These are phyloP conservation scores for Samia ricini DNA, from an alignment of 1,140 invertebrate genomes.

Conservation along the genomic window DNA sequence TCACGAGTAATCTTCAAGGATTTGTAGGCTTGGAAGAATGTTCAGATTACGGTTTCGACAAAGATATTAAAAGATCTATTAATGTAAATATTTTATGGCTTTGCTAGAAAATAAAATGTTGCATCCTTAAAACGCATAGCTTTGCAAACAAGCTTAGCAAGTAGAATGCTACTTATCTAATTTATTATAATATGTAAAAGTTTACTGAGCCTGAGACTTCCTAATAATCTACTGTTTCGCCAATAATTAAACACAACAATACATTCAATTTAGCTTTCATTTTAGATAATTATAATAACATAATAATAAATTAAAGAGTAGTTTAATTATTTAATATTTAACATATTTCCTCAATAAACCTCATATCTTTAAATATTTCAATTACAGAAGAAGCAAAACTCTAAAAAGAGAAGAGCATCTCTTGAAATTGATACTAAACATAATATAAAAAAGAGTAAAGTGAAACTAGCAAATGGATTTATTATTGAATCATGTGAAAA, in stretches of 20 bases:
- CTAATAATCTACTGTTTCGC: no score
- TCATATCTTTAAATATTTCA: not conserved
- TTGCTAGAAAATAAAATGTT: not conserved
- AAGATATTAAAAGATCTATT: constrained; percentile 49
- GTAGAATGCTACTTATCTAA: no score
- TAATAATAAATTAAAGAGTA: no score
- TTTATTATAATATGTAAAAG: no score
- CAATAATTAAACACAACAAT: no score
- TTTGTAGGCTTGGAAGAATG: constrained; percentile 82
- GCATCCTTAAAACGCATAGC: no score
- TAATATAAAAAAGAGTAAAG: constrained; percentile 30
- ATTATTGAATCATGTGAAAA: constrained; percentile 48
- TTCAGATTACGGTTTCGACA: constrained; percentile 77
- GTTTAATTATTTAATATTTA: no score
- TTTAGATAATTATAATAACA: no score
- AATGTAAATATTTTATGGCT: constrained; percentile 46
- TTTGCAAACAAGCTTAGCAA: no score
- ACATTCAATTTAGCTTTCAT: no score
- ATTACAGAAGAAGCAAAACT: constrained; percentile 24
- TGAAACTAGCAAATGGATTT: constrained; percentile 60
- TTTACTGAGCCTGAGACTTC: no score
- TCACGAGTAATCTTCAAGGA: constrained; percentile 73
- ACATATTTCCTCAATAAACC: no score
- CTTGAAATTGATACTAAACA: not conserved
- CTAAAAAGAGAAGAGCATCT: not conserved